Evolutionary conservation across 1,140 invertebrate species (phyloP), one percentile per base, ranked within the genome.

Genomic region (Chlorops oryzae): DNA sequence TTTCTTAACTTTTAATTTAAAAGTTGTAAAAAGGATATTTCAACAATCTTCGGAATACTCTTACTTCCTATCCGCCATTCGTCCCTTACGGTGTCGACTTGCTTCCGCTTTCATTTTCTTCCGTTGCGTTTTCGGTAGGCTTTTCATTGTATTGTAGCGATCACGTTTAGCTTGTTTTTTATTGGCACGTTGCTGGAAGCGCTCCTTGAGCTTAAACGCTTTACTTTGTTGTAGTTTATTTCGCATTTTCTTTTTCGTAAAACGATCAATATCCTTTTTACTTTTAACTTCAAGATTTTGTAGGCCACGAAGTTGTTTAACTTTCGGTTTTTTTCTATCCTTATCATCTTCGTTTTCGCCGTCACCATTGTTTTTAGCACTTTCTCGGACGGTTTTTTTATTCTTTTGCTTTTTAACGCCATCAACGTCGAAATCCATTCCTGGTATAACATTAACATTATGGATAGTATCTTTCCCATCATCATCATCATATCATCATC

Each of bases 191-290:
- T 76, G 75, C 40, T 87, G 83, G 3, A 86, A 61, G 64, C 80
- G 82, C 55, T 80, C 81, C 59, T 87, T 86, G 63, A 77, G 78
- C 74, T 85, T 81, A 64, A 86, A 87, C 3, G 78, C 76, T 76
- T 85, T 86, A 62, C 84, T 87, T 51, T 84, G 83, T 61, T 85
- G 77, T 7, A 86, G 74, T 62, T 80, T 80, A 55, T 83, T 82
- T 5, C 81, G 75, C 1, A 83, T 81, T 63, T 81, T 78, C 45
- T 80, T 79, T 57, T 84, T 85, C 27, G 85, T 74, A 52, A 79
- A 70, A 61, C 73, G 79, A 52, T 85, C 83, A 3, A 86, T 64
- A 54, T 85, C 80, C 60, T 83, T 84, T 78, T 69, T 79, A 70
- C 53, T 79, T 59, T 77, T 73, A 40, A 80, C 24, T 23, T 49